These are phyloP conservation scores for Platycercus adscitus DNA, from an alignment of 2,113 vertebrate species.

Conservation along the genomic window DNA sequence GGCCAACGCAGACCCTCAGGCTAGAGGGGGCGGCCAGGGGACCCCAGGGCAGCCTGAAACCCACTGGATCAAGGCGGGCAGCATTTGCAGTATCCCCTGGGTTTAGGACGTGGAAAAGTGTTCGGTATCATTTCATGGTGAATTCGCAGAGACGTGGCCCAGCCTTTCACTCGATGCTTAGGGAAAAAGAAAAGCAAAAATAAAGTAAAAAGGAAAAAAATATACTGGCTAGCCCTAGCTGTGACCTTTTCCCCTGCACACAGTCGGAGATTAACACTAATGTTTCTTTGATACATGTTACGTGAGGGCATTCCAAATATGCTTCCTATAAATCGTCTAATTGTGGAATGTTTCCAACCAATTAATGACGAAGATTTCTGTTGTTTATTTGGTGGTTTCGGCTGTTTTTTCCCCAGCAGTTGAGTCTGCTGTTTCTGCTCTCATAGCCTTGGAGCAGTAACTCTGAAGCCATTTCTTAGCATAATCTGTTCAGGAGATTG, in stretches of 20 bases:
- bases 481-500: background rate
- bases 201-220: background rate
- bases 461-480: background rate
- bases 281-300: background rate
- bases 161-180: background rate
- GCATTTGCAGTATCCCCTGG: rapidly evolving
- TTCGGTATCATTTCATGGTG: background rate
- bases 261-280: background rate
- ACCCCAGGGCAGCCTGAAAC: background rate
- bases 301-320: background rate
- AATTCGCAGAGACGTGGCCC: background rate
- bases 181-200: rapidly evolving
- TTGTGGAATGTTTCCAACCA: background rate
- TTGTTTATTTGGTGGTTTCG: background rate
- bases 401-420: background rate
- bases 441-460: background rate
- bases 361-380: background rate
- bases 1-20: background rate
- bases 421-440: background rate
- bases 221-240: background rate
- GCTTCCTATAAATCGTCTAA: background rate
- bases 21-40: rapidly evolving
- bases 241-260: background rate
- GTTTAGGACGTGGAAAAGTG: background rate
- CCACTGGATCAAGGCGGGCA: background rate